Percentiles rank a stretch among this genome's conserved stretches.
Evolutionary conservation across 2,888 invertebrate species (phyloP).

Genomic region (Lamellibrachia satsuma): DNA sequence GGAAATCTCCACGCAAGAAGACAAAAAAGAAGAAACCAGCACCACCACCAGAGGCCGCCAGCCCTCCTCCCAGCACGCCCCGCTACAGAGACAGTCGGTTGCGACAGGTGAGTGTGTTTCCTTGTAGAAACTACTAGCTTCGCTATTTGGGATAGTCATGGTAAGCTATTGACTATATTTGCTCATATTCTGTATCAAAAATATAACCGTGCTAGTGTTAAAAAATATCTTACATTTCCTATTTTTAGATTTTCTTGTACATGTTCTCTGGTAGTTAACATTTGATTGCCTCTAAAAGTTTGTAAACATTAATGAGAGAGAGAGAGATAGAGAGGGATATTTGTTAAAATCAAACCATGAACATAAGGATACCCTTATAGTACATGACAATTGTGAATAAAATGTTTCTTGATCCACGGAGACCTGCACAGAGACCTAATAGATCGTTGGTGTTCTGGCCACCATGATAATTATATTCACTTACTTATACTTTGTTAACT

Average conservation of each 20-base stretch:
- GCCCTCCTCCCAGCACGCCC: conserved; percentile 22
- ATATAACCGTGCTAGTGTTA: no score
- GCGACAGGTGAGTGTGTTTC: conserved; percentile 31
- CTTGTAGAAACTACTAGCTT: background rate
- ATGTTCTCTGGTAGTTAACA: background rate
- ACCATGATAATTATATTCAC: no score
- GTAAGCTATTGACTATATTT: background rate
- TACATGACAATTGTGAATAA: no score
- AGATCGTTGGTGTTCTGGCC: no score
- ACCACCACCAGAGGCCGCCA: background rate
- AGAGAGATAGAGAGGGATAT: no score
- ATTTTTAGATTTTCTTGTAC: background rate
- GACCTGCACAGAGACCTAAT: no score
- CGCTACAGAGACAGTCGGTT: conserved; percentile 36
- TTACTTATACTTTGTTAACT: no score
- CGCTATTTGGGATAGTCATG: background rate
- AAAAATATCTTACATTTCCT: background rate
- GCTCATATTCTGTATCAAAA: no score
- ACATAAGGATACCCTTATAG: no score
- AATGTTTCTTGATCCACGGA: no score
- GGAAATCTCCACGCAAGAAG: conserved; percentile 4
- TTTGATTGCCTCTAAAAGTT: background rate
- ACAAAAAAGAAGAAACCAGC: conserved; percentile 20
- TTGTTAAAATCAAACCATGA: no score
- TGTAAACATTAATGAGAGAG: background rate